Evolutionary conservation across 1,140 invertebrate genomes (phyloP), one percentile per base, ranked within the genome.

Genomic region (Brachionus plicatilis): DNA sequence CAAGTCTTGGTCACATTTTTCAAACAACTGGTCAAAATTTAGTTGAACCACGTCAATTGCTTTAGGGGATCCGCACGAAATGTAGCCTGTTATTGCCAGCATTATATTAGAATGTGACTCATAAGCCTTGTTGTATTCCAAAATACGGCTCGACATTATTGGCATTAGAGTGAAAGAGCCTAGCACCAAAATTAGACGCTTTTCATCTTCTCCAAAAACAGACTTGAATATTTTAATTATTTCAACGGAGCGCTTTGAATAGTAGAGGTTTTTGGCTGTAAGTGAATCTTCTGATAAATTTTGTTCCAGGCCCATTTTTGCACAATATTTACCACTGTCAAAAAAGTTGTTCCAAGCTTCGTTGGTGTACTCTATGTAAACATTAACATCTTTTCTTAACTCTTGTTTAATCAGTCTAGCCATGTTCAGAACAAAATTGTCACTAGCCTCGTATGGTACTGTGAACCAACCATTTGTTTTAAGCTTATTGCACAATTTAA

Each of bases 291-390:
- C 17, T 27, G 85, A 86, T 0, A 87, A 78, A 14, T 80, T 47
- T 1, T 86, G 78, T 56, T 79, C 68, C 43, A 76, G 53, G 1
- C 87, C 87, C 56, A 85, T 47, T 66, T 87, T 86, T 24, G 82
- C 37, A 1, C 84, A 85, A 56, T 87, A 86, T 27, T 75, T 53
- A 2, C 84, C 86, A 72, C 87, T 86, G 24, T 86, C 43, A 66
- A 87, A 87, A 70, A 87, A 86, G 17, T 86, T 85, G 83, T 87
- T 87, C 87, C 87, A 87, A 11, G 86, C 87, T 47, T 87, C 87
- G 68, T 87, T 87, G 8, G 87, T 87, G 68, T 87, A 87, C 29
- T 87, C 87, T 14, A 87, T 66, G 75, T 86, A 87, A 3, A 87
- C 82, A 50, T 43, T 76, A 5, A 76, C 41, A 50, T 76, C 72